Base-by-base conservation (phyloP, 2,797 vertebrate species). In the Ambastaia sidthimunki region DNA sequence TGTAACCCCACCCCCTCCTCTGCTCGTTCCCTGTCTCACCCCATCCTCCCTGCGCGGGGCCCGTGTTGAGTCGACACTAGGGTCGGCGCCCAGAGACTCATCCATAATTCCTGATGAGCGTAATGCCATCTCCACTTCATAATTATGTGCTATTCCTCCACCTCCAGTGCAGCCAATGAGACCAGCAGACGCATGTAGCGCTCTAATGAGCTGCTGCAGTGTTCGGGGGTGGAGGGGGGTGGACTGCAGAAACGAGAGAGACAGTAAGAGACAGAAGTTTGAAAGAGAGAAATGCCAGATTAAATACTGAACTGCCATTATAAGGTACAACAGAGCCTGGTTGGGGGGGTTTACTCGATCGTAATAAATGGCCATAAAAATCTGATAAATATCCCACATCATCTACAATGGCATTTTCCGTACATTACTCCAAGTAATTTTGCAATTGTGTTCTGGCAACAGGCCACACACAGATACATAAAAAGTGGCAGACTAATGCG, bases 101-200 rank as follows among this genome's bases (percentile, higher is more conserved):
- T 93, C 89, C 90, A 93, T 97, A 95, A 96, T 97, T 96, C 94
- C 95, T 95, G 93, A 94, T 92, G 94, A 94, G 92, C 93, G 91
- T 95, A 96, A 96, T 94, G 94, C 92, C 93, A 96, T 96, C 95
- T 91, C 85, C 92, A 95, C 95, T 96, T 95, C 92, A 94, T 96
- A 96, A 97, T 96, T 94, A 95, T 92, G 93, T 94, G 93, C 92
- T 96, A 96, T 97, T 96, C 94, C 94, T 95, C 37, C 93, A 93
- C 95, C 95, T 95, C 93, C 90, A 92, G 94, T 91, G 91, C 90
- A 94, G 95, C 94, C 95, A 95, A 94, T 94, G 93, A 92, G 88
- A 88, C 88, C 89, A 82, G 86, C 83, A 86, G 86, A 89, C 52
- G 54, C 80, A 87, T 85, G 84, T 11, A 44, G 74, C 86, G 82